A percentile compares a stretch with the other conserved stretches of the same genome.
These are phyloP conservation scores for Forbesichthys papilliferus DNA, from an alignment of 2,113 vertebrate species.

Conservation along the genomic window DNA sequence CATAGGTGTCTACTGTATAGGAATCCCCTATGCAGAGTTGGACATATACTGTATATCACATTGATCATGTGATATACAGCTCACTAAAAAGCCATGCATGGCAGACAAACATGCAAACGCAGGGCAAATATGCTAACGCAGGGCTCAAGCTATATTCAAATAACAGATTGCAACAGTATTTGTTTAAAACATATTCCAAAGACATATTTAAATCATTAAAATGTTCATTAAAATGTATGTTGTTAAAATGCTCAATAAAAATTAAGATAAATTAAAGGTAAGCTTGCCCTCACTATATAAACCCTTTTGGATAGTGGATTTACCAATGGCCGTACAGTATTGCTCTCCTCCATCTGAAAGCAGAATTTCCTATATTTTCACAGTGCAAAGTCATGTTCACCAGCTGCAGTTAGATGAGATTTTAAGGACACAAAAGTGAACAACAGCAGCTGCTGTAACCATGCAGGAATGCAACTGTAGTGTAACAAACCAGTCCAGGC, in stretches of 20 bases:
- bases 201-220: constrained; percentile 36
- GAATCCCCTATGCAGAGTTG: too few species aligned
- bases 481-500: too few species aligned
- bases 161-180: too few species aligned
- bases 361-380: constrained; percentile 39
- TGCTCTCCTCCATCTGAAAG: constrained; percentile 5
- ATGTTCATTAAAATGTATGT: constrained; percentile 46
- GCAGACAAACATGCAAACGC: too few species aligned
- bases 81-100: too few species aligned
- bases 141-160: too few species aligned
- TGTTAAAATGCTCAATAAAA: neutral
- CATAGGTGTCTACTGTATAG: too few species aligned
- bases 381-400: constrained; percentile 66
- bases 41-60: too few species aligned
- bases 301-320: neutral
- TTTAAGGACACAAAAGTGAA: constrained; percentile 9
- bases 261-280: neutral
- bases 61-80: neutral
- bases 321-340: constrained; percentile 9
- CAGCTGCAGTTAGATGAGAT: constrained; percentile 29
- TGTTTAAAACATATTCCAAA: too few species aligned
- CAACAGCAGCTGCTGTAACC: too few species aligned
- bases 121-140: too few species aligned
- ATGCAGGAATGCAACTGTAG: too few species aligned
- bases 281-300: neutral